Evolutionary conservation across 2,113 vertebrate species (phyloP).

Genomic region (Benitochromis conjunctus): DNA sequence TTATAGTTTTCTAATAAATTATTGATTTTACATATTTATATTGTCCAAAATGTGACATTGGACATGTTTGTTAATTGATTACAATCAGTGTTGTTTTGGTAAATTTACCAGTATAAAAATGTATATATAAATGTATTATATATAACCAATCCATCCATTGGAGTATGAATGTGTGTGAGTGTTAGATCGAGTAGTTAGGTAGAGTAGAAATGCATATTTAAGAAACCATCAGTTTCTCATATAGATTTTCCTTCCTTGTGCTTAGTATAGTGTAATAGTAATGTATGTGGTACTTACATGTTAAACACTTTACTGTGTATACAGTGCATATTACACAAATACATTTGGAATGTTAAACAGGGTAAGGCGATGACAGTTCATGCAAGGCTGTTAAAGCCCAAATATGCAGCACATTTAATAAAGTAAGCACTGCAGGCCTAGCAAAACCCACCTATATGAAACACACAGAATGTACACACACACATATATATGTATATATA

Average conservation of each 20-base stretch:
- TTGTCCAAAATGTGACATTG: background rate
- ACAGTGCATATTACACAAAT: background rate
- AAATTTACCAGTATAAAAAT: background rate
- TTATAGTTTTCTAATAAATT: too few species aligned
- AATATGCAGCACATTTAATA: background rate
- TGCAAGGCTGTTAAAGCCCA: background rate
- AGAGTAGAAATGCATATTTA: background rate
- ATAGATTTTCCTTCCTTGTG: background rate
- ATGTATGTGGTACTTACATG: background rate
- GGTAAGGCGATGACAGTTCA: background rate
- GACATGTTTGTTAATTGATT: background rate
- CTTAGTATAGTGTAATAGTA: background rate
- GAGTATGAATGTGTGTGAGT: background rate
- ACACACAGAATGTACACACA: too few species aligned
- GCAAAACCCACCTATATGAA: too few species aligned
- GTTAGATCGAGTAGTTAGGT: background rate
- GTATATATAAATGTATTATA: fast-evolving
- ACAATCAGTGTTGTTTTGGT: background rate
- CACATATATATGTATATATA: too few species aligned
- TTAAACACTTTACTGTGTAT: too few species aligned
- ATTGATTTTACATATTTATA: background rate
- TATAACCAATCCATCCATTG: background rate
- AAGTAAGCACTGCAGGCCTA: background rate
- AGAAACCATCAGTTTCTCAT: background rate
- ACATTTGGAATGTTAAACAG: background rate